phyloP scores from a whole-genome alignment of 53 echinoderm and acorn worm species.

The Glandiceps talaboti region DNA sequence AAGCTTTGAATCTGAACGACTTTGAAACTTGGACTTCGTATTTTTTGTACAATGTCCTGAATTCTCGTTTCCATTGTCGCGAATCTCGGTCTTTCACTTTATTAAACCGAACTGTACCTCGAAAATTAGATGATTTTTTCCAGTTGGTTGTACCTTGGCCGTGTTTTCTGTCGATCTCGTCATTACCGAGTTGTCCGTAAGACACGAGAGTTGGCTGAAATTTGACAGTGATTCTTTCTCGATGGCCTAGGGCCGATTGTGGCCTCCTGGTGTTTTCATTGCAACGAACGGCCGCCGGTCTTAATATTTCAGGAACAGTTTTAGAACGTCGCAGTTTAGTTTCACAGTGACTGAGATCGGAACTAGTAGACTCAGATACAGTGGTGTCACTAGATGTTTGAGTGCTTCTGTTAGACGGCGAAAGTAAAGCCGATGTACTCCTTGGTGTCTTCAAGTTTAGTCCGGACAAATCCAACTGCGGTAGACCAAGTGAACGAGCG shows the following conservation, averaged over 20 bases:
- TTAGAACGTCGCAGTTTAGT: neutral
- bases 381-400: constrained; percentile 26
- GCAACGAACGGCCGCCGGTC: neutral
- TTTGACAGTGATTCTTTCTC: neutral
- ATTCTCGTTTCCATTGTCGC: constrained; percentile 24
- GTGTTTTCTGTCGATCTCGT: constrained; percentile 14
- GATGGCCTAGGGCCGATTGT: neutral
- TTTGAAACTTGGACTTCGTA: constrained; percentile 57
- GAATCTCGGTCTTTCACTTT: neutral
- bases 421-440: no score
- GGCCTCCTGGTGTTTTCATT: neutral
- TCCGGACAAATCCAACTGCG: constrained; percentile 24
- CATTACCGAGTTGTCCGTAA: constrained; percentile 16
- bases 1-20: constrained; percentile 12
- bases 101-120: neutral
- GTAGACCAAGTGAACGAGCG: constrained; percentile 8
- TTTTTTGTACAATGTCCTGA: constrained; percentile 52
- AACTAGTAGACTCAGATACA: constrained; percentile 25
- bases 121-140: no score
- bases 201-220: constrained; percentile 1
- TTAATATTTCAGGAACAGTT: neutral
- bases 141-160: constrained; percentile 3
- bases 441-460: neutral
- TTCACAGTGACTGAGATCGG: constrained; percentile 3
- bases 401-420: neutral